Evolutionary conservation across 2,797 vertebrate species (phyloP), one percentile per base, ranked within the genome.

Genomic region (Tokudaia muenninki): DNA sequence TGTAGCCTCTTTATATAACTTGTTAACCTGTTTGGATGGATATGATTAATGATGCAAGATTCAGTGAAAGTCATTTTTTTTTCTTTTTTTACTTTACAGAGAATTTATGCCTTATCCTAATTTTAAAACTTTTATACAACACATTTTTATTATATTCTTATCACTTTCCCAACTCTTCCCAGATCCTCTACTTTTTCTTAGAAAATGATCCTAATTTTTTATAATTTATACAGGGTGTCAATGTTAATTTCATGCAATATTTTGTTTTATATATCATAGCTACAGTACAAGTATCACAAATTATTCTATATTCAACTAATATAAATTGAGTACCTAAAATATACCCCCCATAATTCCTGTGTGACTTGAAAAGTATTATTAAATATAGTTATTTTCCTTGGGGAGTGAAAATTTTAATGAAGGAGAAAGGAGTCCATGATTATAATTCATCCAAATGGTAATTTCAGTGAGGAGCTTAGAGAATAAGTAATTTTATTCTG

Each of bases 401-500:
- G 6, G 41, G 65, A 95, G 59, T 70, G 86, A 95, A 78, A 59
- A 75, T 91, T 88, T 93, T 93, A 67, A 84, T 80, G 26, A 63
- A 44, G 6, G 52, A 41, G 52, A 83, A 72, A 90, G 13, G 37
- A 77, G 41, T 37, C 16, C 22, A 84, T 79, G 87, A 94, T 91
- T 93, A 83, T 75, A 72, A 72, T 82, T 92, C 3, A 4, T 31
- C 44, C 26, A 87, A 87, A 41, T 92, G 22, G 24, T 11, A 57
- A 81, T 92, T 90, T 87, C 44, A 78, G 8, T 92, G 37, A 92
- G 26, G 52, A 94, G 6, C 63, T 77, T 52, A 84, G 78, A 83
- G 82, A 59, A 41, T 59, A 59, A 92, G 75, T 75, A 82, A 44
- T 80, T 91, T 91, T 59, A 75, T 41, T 88, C 59, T 70, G 79